Evolutionary conservation across 1,140 invertebrate species (phyloP), one percentile per base, ranked within the genome.

Genomic region (Polypedilum vanderplanki): DNA sequence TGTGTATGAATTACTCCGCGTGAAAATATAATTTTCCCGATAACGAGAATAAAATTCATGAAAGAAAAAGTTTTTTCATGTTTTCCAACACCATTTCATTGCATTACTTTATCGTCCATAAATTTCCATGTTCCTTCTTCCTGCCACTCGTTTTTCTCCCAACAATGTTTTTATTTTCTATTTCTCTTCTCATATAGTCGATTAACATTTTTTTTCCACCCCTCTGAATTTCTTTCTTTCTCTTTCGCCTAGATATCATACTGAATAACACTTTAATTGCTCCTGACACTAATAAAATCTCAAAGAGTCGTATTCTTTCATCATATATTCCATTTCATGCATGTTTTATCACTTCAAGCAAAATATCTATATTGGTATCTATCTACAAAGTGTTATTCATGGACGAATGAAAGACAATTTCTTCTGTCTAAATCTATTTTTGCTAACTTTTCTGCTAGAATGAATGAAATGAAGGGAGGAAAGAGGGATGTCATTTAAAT

Each of bases 31-130:
- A 57, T 57, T 57, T 57, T 57, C 46, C 12, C n/a, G 46, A 57
- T 57, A 57, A 57, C n/a, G 46, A 57, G 46, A 57, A 57, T 57
- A 57, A 57, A 57, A 57, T 57, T 57, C 46, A 57, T 57, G 46
- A 57, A 57, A 46, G 41, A 46, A 46, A 46, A 46, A 57, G n/a
- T 57, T n/a, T 57, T 57, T 57, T 33, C 24, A 33, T 33, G 24
- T 3, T 33, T 57, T 57, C 46, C 46, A 57, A 57, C 46, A 57
- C 46, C 46, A 57, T 57, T 57, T 57, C 46, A 57, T 57, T 57
- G 24, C 46, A 57, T 57, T 57, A n/a, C 46, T 57, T n/a, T 57
- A 57, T 57, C 46, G 46, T 57, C 46, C 46, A 57, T 57, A 57
- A 57, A 57, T 57, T 57, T 57, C n/a, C 46, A n/a, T n/a, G 8